phyloP scores from a whole-genome alignment of 1,140 invertebrate species.

The Eriosoma lanigerum region DNA sequence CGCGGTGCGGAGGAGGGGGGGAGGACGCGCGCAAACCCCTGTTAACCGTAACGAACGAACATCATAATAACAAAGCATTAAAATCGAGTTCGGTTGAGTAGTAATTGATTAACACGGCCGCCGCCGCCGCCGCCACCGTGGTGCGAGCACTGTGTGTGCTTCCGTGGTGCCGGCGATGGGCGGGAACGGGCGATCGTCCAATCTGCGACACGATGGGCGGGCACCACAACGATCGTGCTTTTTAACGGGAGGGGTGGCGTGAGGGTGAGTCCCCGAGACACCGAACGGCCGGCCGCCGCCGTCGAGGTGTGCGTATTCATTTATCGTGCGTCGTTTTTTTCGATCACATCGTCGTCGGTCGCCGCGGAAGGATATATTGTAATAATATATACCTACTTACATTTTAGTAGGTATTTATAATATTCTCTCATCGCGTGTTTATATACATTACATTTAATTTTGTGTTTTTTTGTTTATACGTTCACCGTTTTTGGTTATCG shows the following conservation, averaged over 20 bases:
- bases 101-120: constrained; percentile 49
- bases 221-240: background rate
- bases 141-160: background rate
- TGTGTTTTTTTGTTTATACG: too few species aligned
- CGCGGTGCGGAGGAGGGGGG: background rate
- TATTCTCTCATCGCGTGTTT: background rate
- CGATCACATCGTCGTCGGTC: background rate
- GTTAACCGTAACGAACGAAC: constrained; percentile 51
- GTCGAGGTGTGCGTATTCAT: constrained; percentile 2
- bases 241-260: background rate
- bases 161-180: background rate
- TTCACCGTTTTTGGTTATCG: too few species aligned
- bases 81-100: constrained; percentile 51
- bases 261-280: background rate
- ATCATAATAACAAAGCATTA: constrained; percentile 52
- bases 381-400: background rate
- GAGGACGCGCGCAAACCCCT: constrained; percentile 43
- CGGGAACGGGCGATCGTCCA: constrained; percentile 32
- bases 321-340: constrained; percentile 39
- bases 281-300: background rate
- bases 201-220: constrained; percentile 31
- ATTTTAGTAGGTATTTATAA: too few species aligned
- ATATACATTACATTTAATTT: background rate
- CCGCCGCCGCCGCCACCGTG: background rate
- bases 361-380: background rate